Conservation (phyloP, 2,113 vertebrate species). For the Crypturellus undulatus region DNA sequence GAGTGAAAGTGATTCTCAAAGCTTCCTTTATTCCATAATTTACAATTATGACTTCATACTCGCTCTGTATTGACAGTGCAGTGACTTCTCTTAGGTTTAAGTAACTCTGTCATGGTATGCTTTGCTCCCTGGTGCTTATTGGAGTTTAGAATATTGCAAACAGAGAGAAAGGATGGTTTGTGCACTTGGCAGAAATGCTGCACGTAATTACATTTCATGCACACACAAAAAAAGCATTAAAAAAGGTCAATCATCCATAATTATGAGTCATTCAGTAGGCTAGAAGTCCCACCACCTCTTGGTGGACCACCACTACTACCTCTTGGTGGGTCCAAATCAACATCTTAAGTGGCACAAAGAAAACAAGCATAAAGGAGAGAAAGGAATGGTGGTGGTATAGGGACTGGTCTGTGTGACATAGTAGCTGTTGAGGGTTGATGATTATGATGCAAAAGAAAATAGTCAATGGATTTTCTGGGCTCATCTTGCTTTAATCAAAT, state of each 20-base stretch:
- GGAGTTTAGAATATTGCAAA: neutral
- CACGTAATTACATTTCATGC: slow-evolving; percentile 8
- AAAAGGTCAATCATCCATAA: neutral
- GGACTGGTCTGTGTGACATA: neutral
- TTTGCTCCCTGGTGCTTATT: neutral
- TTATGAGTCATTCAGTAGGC: neutral
- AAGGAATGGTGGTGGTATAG: neutral
- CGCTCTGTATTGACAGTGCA: neutral
- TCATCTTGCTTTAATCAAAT: slow-evolving; percentile 16
- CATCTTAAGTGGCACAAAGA: neutral
- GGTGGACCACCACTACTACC: neutral
- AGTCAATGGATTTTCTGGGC: neutral
- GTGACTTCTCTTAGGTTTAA: neutral
- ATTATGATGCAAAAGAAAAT: neutral
- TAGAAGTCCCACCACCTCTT: neutral
- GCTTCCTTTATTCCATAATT: neutral
- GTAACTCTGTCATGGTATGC: rapidly evolving
- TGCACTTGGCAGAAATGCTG: neutral
- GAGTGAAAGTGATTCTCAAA: neutral
- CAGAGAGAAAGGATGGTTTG: neutral
- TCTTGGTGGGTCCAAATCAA: neutral
- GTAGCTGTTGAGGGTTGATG: neutral
- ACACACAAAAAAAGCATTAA: neutral
- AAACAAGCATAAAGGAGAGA: neutral
- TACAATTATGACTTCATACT: neutral